phyloP scores from a whole-genome alignment of 1,140 invertebrate genomes.

The Batillaria attramentaria region DNA sequence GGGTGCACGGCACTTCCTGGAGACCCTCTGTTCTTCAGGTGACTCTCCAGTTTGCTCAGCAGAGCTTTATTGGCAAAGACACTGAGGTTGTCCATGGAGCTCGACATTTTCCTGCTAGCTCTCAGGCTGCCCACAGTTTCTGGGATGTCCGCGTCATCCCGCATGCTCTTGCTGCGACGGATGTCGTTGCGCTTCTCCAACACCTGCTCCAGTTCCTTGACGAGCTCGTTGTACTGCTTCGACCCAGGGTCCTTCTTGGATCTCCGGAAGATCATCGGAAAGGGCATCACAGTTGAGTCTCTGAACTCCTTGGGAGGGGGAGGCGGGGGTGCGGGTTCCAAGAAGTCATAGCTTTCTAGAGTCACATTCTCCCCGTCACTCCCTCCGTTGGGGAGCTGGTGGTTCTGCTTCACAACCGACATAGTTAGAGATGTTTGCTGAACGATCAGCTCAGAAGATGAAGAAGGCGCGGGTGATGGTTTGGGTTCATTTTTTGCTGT shows the following conservation, averaged over 20 bases:
- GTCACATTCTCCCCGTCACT: too few relatives aligned
- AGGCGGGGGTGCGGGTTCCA: background rate
- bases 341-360: too few relatives aligned
- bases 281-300: slow-evolving; percentile 15
- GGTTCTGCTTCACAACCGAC: too few relatives aligned
- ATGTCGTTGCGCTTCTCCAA: slow-evolving; percentile 43
- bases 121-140: slow-evolving; percentile 7
- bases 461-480: too few relatives aligned
- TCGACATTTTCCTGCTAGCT: slow-evolving; percentile 36
- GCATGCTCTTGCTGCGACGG: slow-evolving; percentile 32
- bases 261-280: slow-evolving; percentile 60
- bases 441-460: too few relatives aligned
- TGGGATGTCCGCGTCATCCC: slow-evolving; percentile 12
- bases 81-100: slow-evolving; percentile 44
- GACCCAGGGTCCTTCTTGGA: slow-evolving; percentile 62
- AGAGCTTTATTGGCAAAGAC: slow-evolving; percentile 60
- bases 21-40: slow-evolving; percentile 38
- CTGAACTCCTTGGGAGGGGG: background rate
- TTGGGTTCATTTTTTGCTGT: too few relatives aligned
- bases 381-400: too few relatives aligned
- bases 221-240: slow-evolving; percentile 58
- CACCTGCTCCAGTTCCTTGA: slow-evolving; percentile 56
- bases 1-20: background rate
- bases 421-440: too few relatives aligned
- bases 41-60: slow-evolving; percentile 57